These are phyloP conservation scores for Tringa solitaria DNA, from an alignment of 2,113 vertebrate genomes.

Conservation along the genomic window DNA sequence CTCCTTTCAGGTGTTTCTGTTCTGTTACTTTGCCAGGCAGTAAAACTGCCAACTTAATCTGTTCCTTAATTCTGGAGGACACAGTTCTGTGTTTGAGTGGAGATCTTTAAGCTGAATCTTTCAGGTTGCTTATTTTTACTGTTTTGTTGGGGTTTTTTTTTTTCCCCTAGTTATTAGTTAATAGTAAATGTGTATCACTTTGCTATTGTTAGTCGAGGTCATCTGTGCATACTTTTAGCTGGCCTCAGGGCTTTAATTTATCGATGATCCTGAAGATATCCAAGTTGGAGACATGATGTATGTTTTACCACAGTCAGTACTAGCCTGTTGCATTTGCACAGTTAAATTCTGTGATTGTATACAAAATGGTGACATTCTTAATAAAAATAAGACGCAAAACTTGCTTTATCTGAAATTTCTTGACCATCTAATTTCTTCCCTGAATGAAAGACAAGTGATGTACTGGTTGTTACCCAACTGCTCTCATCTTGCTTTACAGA, in stretches of 20 bases:
- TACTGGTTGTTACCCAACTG: not conserved
- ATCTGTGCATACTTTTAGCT: not conserved
- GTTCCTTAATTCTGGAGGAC: not conserved
- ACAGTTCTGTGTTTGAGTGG: not conserved
- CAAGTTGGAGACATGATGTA: not conserved
- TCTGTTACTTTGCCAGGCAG: not conserved
- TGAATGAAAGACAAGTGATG: not conserved
- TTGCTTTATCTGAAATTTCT: slow-evolving; percentile 60
- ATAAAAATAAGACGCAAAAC: slow-evolving; percentile 63
- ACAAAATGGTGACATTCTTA: slow-evolving; percentile 42
- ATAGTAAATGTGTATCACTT: not conserved
- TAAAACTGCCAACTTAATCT: not conserved
- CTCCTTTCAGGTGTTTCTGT: not conserved
- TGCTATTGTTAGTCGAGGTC: not conserved
- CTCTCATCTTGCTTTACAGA: not conserved
- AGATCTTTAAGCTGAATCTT: not conserved
- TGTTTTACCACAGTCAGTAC: slow-evolving; percentile 8
- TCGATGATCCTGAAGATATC: not conserved
- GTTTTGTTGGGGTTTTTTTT: not conserved
- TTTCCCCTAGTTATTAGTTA: not conserved
- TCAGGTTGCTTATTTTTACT: not conserved
- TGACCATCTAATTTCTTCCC: not conserved
- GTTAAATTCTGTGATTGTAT: slow-evolving; percentile 25
- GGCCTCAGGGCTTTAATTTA: slow-evolving; percentile 19
- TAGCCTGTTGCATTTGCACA: not conserved